phyloP scores from a whole-genome alignment of 2,113 vertebrate genomes.

The Seriola dumerili region DNA sequence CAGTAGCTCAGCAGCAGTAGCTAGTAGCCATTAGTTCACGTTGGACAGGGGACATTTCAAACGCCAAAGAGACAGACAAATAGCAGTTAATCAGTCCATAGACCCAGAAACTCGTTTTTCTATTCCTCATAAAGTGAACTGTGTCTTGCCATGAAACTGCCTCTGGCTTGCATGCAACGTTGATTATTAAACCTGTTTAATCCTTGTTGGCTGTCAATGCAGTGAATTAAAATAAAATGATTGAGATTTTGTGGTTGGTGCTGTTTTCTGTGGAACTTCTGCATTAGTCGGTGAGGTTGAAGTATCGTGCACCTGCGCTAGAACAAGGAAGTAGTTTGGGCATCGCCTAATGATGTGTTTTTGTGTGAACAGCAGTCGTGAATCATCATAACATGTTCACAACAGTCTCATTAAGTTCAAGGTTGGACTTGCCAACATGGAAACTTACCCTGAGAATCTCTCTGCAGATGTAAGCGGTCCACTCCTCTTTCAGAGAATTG shows the following conservation, averaged over 20 bases:
- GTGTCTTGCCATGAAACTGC: no score
- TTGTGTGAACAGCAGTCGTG: neutral
- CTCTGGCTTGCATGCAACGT: no score
- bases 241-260: neutral
- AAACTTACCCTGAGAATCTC: slow-evolving; percentile 92
- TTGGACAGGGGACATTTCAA: neutral
- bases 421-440: neutral
- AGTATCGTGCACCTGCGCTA: neutral
- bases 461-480: slow-evolving; percentile 96
- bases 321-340: neutral
- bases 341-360: neutral
- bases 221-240: neutral
- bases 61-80: neutral
- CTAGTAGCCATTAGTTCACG: neutral
- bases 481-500: slow-evolving; percentile 87
- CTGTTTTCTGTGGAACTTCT: no score
- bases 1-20: no score
- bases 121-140: neutral
- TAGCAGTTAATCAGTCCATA: neutral
- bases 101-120: neutral
- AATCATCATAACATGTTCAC: neutral
- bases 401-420: neutral
- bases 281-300: neutral
- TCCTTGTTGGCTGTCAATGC: neutral
- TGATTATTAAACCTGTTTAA: neutral